phyloP scores from a whole-genome alignment of 2,113 vertebrate species.

The Chunga burmeisteri region DNA sequence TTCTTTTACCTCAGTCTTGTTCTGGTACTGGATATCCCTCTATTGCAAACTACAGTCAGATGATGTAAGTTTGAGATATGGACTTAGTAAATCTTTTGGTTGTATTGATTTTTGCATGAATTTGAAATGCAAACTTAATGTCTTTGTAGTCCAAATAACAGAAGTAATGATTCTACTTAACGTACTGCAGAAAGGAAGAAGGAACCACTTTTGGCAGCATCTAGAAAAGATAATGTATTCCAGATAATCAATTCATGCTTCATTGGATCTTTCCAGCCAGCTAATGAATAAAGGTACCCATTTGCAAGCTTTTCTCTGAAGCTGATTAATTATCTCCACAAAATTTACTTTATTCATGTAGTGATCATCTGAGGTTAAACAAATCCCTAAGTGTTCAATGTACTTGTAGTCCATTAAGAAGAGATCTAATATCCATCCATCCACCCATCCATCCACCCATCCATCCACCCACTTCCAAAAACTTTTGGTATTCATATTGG shows the following conservation, averaged over 20 bases:
- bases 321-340: constrained; percentile 56
- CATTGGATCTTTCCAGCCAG: constrained; percentile 27
- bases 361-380: constrained; percentile 44
- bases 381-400: constrained; percentile 38
- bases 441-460: background rate
- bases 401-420: constrained; percentile 25
- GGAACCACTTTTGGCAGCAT: constrained; percentile 23
- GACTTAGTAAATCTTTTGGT: background rate
- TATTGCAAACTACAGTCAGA: background rate
- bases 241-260: constrained; percentile 61
- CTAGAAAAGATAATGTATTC: constrained; percentile 50
- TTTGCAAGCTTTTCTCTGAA: constrained; percentile 29
- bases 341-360: constrained; percentile 57
- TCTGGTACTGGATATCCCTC: background rate
- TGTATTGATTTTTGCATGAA: constrained; percentile 38
- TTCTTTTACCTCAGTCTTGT: background rate
- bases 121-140: constrained; percentile 19
- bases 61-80: background rate
- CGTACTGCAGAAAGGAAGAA: constrained; percentile 14
- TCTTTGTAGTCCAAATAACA: constrained; percentile 21
- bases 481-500: background rate
- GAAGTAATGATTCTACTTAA: constrained; percentile 46
- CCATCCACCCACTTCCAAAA: background rate
- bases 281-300: constrained; percentile 49
- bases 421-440: background rate